Base-by-base conservation (phyloP, 2,888 invertebrate species). In the Trisateles emortualis region DNA sequence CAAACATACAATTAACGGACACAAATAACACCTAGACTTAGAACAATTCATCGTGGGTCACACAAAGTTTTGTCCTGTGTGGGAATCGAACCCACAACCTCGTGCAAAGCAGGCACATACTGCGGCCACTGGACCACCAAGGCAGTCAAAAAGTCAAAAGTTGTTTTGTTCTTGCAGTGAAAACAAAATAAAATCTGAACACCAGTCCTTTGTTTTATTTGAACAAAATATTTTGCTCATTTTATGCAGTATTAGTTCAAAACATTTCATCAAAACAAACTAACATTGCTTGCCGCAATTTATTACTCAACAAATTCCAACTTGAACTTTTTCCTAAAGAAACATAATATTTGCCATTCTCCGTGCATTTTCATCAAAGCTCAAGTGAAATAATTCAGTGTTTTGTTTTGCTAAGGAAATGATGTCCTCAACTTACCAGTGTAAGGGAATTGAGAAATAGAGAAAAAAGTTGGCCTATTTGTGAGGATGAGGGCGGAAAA, bases 321-420 rank as follows among this genome's bases (percentile, higher is more conserved):
- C 14, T 32, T 36, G 10, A 36, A 36, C 19, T 17, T 36, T 36
- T 36, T 36, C 3, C 19, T 10, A 19, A 17, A 33, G 8, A 35
- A 35, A 35, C 35, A 16, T 35, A 35, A 16, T 35, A 32, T 32
- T 16, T 16, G 2, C 8, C 35, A 36, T 36, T 11, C 8, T 8
- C 17, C 4, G n/a, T 19, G 16, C 35, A 35, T 6, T 36, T 6
- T 36, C 17, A 19, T 36, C n/a, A 36, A 36, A 36, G 6, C 8
- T 33, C 14, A 17, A 36, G 17, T 17, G 19, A 36, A 36, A 36
- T 36, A 17, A 36, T 36, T 59, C 36, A 14, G 33, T 33, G 33
- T 26, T 30, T 57, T 57, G 41, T 63, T 63, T 52, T 63, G 64
- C 68, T 5, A 30, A 46, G 57, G 49, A 67, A 50, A 67, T 63